phyloP scores from a whole-genome alignment of 2,797 vertebrate species.

The Enteromius mattozi region DNA sequence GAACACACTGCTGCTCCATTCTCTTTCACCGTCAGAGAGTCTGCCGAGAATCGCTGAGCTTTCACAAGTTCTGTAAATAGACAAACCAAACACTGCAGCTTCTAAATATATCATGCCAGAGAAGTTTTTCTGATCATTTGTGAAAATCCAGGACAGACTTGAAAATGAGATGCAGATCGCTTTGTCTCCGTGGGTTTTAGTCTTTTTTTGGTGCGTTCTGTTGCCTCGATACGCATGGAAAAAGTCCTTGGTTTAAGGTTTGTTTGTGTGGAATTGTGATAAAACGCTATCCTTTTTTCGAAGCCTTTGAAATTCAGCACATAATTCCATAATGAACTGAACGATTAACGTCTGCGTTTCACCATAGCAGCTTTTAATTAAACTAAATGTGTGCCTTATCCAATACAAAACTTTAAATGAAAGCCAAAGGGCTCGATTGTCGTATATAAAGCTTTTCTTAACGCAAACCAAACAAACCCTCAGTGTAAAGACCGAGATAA shows the following conservation, averaged over 20 bases:
- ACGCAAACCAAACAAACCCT: conserved; percentile 45
- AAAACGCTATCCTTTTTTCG: not conserved
- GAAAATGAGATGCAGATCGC: conserved; percentile 35
- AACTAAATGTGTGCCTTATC: not conserved
- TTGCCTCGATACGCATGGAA: not conserved
- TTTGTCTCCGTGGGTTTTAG: conserved; percentile 30
- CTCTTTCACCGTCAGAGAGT: conserved; percentile 26
- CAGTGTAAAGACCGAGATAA: conserved; percentile 29
- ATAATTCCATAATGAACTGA: not conserved
- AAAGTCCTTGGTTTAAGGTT: conserved; percentile 15
- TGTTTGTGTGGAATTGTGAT: conserved; percentile 12
- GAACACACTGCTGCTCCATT: conserved; percentile 3
- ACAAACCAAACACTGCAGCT: conserved; percentile 35
- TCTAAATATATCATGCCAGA: conserved; percentile 47
- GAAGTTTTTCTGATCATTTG: conserved; percentile 47
- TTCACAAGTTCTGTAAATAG: conserved; percentile 50
- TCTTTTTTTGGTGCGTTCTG: not conserved
- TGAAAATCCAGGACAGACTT: conserved; percentile 50
- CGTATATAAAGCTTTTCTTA: not conserved
- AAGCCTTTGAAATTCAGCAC: not conserved
- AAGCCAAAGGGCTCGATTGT: conserved; percentile 17
- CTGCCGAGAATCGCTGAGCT: conserved; percentile 49
- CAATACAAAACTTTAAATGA: conserved; percentile 1
- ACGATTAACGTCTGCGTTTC: not conserved
- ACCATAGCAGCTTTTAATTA: conserved; percentile 11